Evolutionary conservation across 1,140 invertebrate genomes (phyloP), one percentile per base, ranked within the genome.

Genomic region (Drosophila ohnishii): DNA sequence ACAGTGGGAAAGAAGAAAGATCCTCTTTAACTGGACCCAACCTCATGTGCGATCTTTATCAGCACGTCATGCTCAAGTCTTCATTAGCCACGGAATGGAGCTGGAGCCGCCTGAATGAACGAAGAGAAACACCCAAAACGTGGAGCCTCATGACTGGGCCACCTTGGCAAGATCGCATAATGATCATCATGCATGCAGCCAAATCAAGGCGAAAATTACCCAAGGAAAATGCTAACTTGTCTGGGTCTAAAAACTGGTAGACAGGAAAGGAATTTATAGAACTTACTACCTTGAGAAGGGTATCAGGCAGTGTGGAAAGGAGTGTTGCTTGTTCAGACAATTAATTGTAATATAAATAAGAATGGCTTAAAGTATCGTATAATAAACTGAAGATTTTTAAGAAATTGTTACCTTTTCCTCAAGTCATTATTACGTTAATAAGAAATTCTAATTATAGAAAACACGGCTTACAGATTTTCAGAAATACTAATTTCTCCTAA

Each of bases 51-150:
- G 70, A 88, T 88, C 84, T 88, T 70, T 89, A 88, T 88, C 84
- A 69, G 64, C 81, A 78, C 75, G 82, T 87, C 83, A 84, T 84
- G 80, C 76, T 88, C 82, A 88, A 88, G 84, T 88, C 84, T 88
- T 88, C 84, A 88, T 88, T 88, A 88, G 84, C 80, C 72, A 60
- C 30, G 50, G 32, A 35, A 35, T 53, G 50, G 32, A 35, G 32
- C 32, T 34, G 16, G 4, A 14, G 50, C 16, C 32, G 19, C 32
- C 32, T 16, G 39, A 9, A 42, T 64, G 56, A 53, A 22, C 34
- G 37, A 28, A 25, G 19, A 55, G 58, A 42, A 65, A 59, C 55
- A 63, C 47, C 58, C 39, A 62, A 76, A 53, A 59, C 37, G 50
- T 45, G 44, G 16, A 32, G 58, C 39, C 19, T 8, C 30, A 8